Conservation (phyloP, 2,797 vertebrate species). For the Sparus aurata region DNA sequence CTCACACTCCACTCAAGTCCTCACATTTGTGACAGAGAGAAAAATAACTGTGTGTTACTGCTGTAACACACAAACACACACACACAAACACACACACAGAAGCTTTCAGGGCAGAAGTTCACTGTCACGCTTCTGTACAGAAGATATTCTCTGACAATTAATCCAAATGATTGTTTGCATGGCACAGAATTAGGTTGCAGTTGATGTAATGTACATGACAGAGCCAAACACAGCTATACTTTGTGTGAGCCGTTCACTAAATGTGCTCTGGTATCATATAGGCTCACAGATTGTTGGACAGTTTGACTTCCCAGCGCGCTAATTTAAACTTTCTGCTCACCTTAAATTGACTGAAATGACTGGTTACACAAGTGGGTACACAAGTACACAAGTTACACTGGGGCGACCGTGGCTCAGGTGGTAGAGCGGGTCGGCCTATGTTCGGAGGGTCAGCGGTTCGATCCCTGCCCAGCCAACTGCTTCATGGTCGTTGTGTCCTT, state of each 20-base stretch:
- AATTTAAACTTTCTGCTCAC: slow-evolving; percentile 18
- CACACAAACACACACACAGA: slow-evolving; percentile 37
- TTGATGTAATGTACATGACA: slow-evolving; percentile 69
- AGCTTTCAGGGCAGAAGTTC: slow-evolving; percentile 45
- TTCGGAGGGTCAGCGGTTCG: too few species aligned
- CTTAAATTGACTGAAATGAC: slow-evolving; percentile 27
- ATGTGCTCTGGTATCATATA: slow-evolving; percentile 26
- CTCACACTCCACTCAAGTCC: slow-evolving; percentile 76
- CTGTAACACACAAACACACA: slow-evolving; percentile 32
- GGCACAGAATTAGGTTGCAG: slow-evolving; percentile 59
- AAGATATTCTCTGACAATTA: slow-evolving; percentile 66
- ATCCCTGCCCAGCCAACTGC: too few species aligned
- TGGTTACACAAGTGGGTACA: not conserved
- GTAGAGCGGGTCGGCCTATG: too few species aligned
- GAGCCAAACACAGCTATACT: slow-evolving; percentile 47
- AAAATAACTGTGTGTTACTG: slow-evolving; percentile 63
- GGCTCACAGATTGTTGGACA: slow-evolving; percentile 23
- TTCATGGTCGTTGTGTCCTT: too few species aligned
- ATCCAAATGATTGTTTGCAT: slow-evolving; percentile 71
- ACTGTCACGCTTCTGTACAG: slow-evolving; percentile 29
- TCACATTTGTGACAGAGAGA: slow-evolving; percentile 76
- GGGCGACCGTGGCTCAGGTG: too few species aligned
- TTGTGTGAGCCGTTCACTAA: slow-evolving; percentile 29
- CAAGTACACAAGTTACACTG: too few species aligned
- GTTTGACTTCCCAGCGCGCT: slow-evolving; percentile 13